Evolutionary conservation across 2,888 invertebrate species (phyloP), one percentile per base, ranked within the genome.

Genomic region (Callimorpha dominula): DNA sequence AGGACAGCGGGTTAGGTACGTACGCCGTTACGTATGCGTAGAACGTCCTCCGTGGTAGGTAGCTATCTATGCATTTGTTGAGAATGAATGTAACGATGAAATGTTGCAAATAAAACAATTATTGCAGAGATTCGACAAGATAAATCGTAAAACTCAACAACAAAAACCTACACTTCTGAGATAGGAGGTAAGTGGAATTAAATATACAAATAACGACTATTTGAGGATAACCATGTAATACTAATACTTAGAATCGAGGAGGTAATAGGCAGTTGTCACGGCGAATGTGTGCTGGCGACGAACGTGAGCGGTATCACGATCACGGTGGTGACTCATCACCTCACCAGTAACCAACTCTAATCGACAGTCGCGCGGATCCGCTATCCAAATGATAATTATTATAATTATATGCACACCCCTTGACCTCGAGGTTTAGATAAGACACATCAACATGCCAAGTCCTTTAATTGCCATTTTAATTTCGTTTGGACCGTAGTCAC

Each of bases 221-320:
- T 65, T 20, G 64, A 43, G 12, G 46, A 65, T 57, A 31, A 73
- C 63, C 43, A 46, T 31, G 49, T 49, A 75, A n/a, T 65, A 66
- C 70, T 78, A 31, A 31, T 31, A 31, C 31, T 31, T 31, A 31
- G 2, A 31, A 31, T 31, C 31, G 31, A 31, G 2, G 31, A 31
- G 31, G 31, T 31, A 31, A 31, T 82, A 81, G 79, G 77, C 78
- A 81, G 77, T 80, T 79, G 78, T 81, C 76, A 77, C 78, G 75
- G 64, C 54, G 71, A 62, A 62, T 60, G 42, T 40, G 52, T 67
- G n/a, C 65, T 66, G 17, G 74, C 82, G 82, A 83, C 79, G 84
- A 85, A 92, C 92, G 91, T 92, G 92, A 87, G 85, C 80, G 62
- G 87, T 87, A 85, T 89, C 90, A 90, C 91, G 88, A 88, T 84